Base-by-base conservation (phyloP, 2,113 vertebrate genomes). In the Ariopsis seemanni region DNA sequence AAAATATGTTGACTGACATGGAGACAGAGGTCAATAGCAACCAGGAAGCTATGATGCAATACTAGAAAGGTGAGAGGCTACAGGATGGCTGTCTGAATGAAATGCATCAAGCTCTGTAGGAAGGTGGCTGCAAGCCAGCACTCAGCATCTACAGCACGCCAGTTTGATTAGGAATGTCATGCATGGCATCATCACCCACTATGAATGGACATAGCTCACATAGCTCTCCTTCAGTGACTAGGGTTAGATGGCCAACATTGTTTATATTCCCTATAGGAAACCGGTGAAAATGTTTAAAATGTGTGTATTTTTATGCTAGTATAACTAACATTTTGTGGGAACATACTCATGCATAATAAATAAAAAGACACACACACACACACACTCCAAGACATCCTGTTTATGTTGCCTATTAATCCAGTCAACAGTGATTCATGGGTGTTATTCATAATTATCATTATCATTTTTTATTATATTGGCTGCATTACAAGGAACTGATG, bases 401-500 rank as follows among this genome's bases (percentile, higher is more conserved):
- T 57, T 80, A 91, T 91, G 83, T 90, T 90, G 92, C 91, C 90
- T 88, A 93, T 92, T 93, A 94, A 93, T 93, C 91, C 92, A 94
- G 92, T 94, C 93, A 93, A 93, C 93, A 92, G 93, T 93, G 93
- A 94, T 94, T 95, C 94, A 94, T 93, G 87, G 91, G 88, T 92
- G 93, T 88, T 90, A 95, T 94, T 93, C 93, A 79, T 50, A 42
- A 75, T 77, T 77, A 94, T 95, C 94, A 95, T 95, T 94, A 94
- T 94, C 93, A 93, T 93, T 93, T 94, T 95, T 95, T 95, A 94
- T 94, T 94, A 94, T 93, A 92, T 93, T 92, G 93, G 90, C 93
- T 88, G 87, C 93, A 89, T 91, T 93, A 93, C 91, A 95, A 89
- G 90, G 27, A 69, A 14, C n/a, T 93, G 92, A 94, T 93, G 93